These are phyloP conservation scores for Sigmodon hispidus DNA, from an alignment of 2,113 vertebrate species.

Conservation along the genomic window DNA sequence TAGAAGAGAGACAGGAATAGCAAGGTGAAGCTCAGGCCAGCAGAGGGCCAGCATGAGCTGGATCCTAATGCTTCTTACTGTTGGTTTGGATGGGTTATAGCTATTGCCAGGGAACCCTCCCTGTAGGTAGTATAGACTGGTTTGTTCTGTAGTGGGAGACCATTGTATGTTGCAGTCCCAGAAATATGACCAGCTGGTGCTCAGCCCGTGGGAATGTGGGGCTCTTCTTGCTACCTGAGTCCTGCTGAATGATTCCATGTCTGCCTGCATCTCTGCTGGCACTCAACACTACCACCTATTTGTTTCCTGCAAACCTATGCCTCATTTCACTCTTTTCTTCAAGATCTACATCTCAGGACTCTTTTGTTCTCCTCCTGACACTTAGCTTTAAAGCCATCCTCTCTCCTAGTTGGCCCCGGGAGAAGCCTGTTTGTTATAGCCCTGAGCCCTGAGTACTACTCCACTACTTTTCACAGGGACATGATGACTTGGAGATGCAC, in stretches of 20 bases:
- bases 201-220: accelerated
- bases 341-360: background rate
- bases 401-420: background rate
- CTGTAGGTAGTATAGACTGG: no score
- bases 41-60: background rate
- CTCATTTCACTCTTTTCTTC: background rate
- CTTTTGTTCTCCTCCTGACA: background rate
- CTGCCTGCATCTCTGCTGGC: accelerated
- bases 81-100: accelerated
- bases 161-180: accelerated
- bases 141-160: background rate
- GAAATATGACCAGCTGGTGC: accelerated
- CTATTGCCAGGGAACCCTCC: background rate
- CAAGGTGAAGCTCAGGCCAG: background rate
- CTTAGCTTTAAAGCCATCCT: background rate
- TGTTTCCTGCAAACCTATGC: no score
- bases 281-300: accelerated
- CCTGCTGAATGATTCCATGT: accelerated
- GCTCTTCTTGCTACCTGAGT: accelerated
- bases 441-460: accelerated
- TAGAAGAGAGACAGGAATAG: accelerated
- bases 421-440: accelerated
- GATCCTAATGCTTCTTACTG: no score
- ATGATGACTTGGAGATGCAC: accelerated
- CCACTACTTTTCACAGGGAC: accelerated